Base-by-base conservation (phyloP, 2,888 invertebrate genomes). In the Pomacea canaliculata region DNA sequence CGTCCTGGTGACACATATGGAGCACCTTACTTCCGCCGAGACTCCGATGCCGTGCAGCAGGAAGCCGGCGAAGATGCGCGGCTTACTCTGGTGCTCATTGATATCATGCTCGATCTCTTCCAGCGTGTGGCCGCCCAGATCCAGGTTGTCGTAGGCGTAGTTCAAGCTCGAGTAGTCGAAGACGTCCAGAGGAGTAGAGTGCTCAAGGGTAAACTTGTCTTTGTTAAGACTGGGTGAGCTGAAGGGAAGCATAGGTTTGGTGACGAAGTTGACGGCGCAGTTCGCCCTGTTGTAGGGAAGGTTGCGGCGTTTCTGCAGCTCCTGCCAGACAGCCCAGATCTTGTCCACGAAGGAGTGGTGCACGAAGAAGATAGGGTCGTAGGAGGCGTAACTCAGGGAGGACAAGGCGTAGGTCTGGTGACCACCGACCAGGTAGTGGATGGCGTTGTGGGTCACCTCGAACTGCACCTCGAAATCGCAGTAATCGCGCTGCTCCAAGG, bases 281-380 rank as follows among this genome's bases (percentile, higher is more conserved):
- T 79, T 70, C 7, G 80, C 81, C 46, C 69, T 68, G 59, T 80
- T 72, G 72, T 80, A 73, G 56, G 79, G 78, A 19, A 79, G 70
- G 27, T 73, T 65, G 46, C 81, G 70, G 19, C 79, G 76, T 65
- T 76, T 79, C 63, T 82, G 81, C 18, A 82, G 77, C 23, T 77
- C 80, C 62, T 82, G 81, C 81, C 81, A 82, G 16, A 80, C 76
- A 5, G 74, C 79, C 80, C 80, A 82, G n/a, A 82, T 63, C 63
- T 80, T 79, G 72, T 79, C 79, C 49, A 74, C 71, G 70, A 79
- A 76, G 72, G 78, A 76, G 65, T 82, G 81, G 65, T 82, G 81
- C 48, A 82, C 76, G 73, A 78, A 80, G 77, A 82, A 82, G 46
- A 79, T 63, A 10, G 81, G 81, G 71, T 82, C 81, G 60, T 82